Conservation (phyloP, 2,797 vertebrate genomes). For the Cetoscarus ocellatus region DNA sequence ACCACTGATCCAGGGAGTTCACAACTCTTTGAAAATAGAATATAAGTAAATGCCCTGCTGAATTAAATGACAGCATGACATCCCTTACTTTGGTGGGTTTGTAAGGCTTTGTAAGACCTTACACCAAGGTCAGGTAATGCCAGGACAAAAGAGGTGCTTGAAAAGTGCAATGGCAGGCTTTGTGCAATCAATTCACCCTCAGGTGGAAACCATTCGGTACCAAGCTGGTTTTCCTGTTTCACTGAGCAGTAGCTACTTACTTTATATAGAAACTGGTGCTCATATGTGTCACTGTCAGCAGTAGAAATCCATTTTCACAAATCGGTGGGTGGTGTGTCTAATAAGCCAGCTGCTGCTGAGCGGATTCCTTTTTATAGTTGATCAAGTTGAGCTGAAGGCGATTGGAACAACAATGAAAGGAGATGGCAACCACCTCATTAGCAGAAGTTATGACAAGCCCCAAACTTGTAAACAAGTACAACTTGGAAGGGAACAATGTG, state of each 20-base stretch:
- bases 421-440: slow-evolving; percentile 35
- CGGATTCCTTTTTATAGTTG: slow-evolving; percentile 32
- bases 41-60: no score
- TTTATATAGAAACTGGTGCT: slow-evolving; percentile 39
- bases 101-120: not conserved
- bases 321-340: slow-evolving; percentile 53
- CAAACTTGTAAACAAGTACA: slow-evolving; percentile 19
- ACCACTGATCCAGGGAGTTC: no score
- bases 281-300: slow-evolving; percentile 55
- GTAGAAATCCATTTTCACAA: slow-evolving; percentile 49
- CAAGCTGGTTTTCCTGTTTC: slow-evolving; percentile 18
- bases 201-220: slow-evolving; percentile 18
- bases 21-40: no score
- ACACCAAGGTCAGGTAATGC: slow-evolving; percentile 14
- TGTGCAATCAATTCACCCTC: not conserved
- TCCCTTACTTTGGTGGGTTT: not conserved
- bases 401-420: slow-evolving; percentile 12
- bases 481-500: slow-evolving; percentile 3
- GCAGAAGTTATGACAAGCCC: slow-evolving; percentile 24
- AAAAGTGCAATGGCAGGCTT: slow-evolving; percentile 20
- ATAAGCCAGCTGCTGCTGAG: slow-evolving; percentile 49
- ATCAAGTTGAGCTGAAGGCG: slow-evolving; percentile 28
- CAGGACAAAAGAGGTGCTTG: not conserved
- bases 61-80: no score
- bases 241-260: slow-evolving; percentile 33